These are phyloP conservation scores for Brachylomia viminalis DNA, from an alignment of 2,888 invertebrate species.

Conservation along the genomic window DNA sequence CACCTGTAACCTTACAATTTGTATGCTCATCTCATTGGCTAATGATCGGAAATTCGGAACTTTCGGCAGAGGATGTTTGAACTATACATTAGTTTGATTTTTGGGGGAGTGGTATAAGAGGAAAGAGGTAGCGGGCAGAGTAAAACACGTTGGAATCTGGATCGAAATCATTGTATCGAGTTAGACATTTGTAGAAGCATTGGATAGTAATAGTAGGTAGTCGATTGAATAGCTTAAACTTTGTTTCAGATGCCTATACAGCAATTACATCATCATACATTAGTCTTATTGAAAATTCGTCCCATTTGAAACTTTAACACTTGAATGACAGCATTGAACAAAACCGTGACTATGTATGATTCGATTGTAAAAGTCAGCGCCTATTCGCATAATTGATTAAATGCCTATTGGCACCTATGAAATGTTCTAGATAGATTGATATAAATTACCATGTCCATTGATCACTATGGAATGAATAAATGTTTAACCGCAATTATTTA, in stretches of 20 bases:
- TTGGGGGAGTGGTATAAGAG: slow-evolving; percentile 13
- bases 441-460: slow-evolving; percentile 40
- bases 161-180: neutral
- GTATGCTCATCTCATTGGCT: slow-evolving; percentile 71
- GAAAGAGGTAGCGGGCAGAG: neutral
- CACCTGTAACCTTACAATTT: slow-evolving; percentile 66
- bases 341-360: neutral
- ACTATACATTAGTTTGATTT: slow-evolving; percentile 62
- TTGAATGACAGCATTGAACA: slow-evolving; percentile 6
- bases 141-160: neutral
- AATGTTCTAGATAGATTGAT: slow-evolving; percentile 35
- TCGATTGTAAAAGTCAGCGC: neutral
- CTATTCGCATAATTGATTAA: slow-evolving; percentile 38
- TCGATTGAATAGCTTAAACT: neutral
- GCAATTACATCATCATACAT: neutral
- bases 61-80: slow-evolving; percentile 65
- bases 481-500: slow-evolving; percentile 31
- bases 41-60: slow-evolving; percentile 70
- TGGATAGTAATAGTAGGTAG: neutral
- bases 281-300: neutral
- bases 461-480: slow-evolving; percentile 47
- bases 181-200: neutral
- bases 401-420: slow-evolving; percentile 46
- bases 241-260: neutral
- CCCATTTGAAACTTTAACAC: neutral